These are phyloP conservation scores for Hydrolagus affinis DNA, from an alignment of 2,113 vertebrate genomes.

Conservation along the genomic window DNA sequence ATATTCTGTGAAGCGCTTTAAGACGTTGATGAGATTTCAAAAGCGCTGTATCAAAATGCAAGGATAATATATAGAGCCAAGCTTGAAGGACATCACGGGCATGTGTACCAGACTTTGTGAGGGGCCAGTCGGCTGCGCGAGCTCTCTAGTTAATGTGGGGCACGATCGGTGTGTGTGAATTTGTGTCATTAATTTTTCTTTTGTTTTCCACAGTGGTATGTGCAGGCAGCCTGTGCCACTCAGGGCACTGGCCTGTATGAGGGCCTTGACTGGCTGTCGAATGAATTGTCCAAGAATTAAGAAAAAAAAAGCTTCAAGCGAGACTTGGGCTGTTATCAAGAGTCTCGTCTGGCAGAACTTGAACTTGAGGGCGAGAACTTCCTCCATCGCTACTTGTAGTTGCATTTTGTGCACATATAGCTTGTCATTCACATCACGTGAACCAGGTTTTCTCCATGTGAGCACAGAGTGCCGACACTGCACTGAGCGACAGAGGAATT, in stretches of 20 bases:
- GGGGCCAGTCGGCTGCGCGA: too few species aligned
- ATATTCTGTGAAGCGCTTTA: too few species aligned
- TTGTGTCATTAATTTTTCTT: not conserved
- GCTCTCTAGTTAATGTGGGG: not conserved
- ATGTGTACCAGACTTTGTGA: too few species aligned
- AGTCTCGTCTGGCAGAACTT: not conserved
- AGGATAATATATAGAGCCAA: not conserved
- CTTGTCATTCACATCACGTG: not conserved
- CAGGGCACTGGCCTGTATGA: slow-evolving; percentile 78
- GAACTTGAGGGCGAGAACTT: slow-evolving; percentile 7
- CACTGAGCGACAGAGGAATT: too few species aligned
- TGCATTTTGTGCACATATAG: not conserved
- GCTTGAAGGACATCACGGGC: too few species aligned
- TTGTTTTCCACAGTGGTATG: slow-evolving; percentile 61
- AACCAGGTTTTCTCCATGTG: too few species aligned
- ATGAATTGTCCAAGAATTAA: slow-evolving; percentile 65
- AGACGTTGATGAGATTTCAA: too few species aligned
- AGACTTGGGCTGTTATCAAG: not conserved
- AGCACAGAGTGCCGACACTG: too few species aligned
- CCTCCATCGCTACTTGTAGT: not conserved
- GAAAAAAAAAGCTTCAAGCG: not conserved
- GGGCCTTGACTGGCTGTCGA: slow-evolving; percentile 80
- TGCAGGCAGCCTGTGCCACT: slow-evolving; percentile 77
- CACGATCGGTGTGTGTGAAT: not conserved
- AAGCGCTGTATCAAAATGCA: too few species aligned